Conservation (phyloP, 2,888 invertebrate genomes). For the Torymus tubicola region DNA sequence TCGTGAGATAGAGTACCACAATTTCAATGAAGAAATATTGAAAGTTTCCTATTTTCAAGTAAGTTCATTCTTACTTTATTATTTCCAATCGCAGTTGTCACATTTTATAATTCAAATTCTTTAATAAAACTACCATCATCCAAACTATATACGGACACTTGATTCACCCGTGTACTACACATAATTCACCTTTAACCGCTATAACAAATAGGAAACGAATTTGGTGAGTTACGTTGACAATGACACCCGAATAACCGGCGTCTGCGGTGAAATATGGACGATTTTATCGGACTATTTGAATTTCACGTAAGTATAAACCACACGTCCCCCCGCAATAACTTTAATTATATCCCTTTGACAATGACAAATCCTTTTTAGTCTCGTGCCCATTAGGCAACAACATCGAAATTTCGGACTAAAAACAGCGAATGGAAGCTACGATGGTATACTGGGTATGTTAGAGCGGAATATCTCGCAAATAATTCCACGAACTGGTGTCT, state of each 20-base stretch:
- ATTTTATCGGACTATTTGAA: constrained; percentile 54
- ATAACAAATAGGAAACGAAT: constrained; percentile 53
- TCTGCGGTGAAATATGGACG: constrained; percentile 54
- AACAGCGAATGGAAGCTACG: constrained; percentile 55
- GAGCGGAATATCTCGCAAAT: constrained; percentile 58
- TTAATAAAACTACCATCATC: background rate
- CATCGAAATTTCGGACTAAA: constrained; percentile 48
- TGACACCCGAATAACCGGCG: constrained; percentile 51
- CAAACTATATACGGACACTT: background rate
- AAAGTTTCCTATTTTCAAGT: constrained; percentile 36
- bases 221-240: constrained; percentile 50
- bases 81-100: too few relatives aligned
- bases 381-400: constrained; percentile 37
- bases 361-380: constrained; percentile 25
- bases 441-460: constrained; percentile 58
- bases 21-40: constrained; percentile 22
- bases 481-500: constrained; percentile 57
- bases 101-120: background rate
- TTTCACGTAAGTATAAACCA: constrained; percentile 48
- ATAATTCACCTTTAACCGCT: background rate
- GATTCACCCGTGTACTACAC: background rate
- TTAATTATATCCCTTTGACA: background rate
- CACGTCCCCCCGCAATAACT: background rate
- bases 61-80: too few relatives aligned
- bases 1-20: constrained; percentile 25